phyloP scores from a whole-genome alignment of 2,888 invertebrate genomes.

The Chrysomela aeneicollis region DNA sequence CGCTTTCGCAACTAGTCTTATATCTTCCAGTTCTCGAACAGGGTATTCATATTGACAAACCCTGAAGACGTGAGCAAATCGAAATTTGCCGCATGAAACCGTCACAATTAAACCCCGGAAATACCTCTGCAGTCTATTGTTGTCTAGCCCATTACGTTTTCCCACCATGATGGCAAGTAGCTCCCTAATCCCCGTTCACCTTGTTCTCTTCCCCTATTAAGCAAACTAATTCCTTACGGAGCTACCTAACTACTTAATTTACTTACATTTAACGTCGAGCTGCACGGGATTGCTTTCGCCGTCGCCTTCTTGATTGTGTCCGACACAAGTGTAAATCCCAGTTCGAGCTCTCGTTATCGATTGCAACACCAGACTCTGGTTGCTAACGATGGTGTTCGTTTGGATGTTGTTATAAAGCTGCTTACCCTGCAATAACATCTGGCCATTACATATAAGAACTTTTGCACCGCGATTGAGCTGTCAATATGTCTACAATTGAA shows the following conservation, averaged over 20 bases:
- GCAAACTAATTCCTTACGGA: slow-evolving; percentile 17
- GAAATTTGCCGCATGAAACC: not conserved
- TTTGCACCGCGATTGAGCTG: not conserved
- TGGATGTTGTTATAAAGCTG: slow-evolving; percentile 81
- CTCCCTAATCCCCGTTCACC: slow-evolving; percentile 2
- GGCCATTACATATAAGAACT: not conserved
- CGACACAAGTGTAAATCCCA: slow-evolving; percentile 88
- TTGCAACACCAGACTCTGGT: slow-evolving; percentile 90
- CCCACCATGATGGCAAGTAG: not conserved
- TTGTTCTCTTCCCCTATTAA: not conserved
- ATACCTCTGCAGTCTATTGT: not conserved
- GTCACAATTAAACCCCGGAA: not conserved
- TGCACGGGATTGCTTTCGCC: slow-evolving; percentile 86
- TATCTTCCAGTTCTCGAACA: no score
- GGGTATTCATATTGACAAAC: no score
- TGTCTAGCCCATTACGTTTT: not conserved
- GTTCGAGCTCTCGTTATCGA: slow-evolving; percentile 78
- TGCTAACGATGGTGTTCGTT: slow-evolving; percentile 84
- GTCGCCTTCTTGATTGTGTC: slow-evolving; percentile 87
- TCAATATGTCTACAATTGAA: no score
- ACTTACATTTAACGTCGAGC: slow-evolving; percentile 87
- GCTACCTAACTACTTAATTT: slow-evolving; percentile 31
- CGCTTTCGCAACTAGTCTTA: no score
- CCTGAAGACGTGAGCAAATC: not conserved
- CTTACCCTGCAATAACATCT: slow-evolving; percentile 67